Evolutionary conservation across 2,888 invertebrate genomes (phyloP).

Genomic region (Molanna angustata): DNA sequence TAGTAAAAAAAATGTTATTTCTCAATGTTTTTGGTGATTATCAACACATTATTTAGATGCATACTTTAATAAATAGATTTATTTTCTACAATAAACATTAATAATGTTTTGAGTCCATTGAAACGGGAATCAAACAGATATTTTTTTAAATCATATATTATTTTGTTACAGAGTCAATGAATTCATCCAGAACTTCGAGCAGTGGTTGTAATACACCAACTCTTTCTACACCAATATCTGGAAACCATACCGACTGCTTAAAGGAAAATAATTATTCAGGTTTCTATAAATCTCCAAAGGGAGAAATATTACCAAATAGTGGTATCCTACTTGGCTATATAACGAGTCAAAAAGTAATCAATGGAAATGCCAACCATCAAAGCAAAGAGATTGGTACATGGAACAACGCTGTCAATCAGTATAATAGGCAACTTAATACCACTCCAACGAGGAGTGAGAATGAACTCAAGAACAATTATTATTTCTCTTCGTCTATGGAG

Average conservation of each 20-base stretch:
- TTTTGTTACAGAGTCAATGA: constrained; percentile 32
- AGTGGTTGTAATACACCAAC: constrained; percentile 41
- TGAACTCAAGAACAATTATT: constrained; percentile 3
- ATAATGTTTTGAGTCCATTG: too few species aligned
- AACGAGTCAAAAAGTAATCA: constrained; percentile 17
- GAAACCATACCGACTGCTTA: neutral
- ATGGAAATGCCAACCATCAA: constrained; percentile 7
- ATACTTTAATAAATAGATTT: too few species aligned
- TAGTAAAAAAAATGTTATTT: too few species aligned
- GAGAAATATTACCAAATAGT: constrained; percentile 18
- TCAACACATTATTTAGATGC: too few species aligned
- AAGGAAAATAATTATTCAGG: constrained; percentile 9
- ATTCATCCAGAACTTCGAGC: constrained; percentile 41
- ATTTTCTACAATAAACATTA: too few species aligned
- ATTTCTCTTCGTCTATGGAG: constrained; percentile 13
- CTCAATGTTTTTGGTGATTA: too few species aligned
- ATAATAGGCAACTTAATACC: neutral
- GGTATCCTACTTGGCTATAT: constrained; percentile 26
- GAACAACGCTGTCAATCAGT: neutral
- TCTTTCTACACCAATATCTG: constrained; percentile 35
- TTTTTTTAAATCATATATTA: neutral
- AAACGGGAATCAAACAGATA: too few species aligned
- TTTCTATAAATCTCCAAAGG: constrained; percentile 29
- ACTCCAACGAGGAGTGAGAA: neutral
- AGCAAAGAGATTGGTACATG: neutral